Evolutionary conservation across 2,888 invertebrate genomes (phyloP), one percentile per base, ranked within the genome.

Genomic region (Leptothorax acervorum): DNA sequence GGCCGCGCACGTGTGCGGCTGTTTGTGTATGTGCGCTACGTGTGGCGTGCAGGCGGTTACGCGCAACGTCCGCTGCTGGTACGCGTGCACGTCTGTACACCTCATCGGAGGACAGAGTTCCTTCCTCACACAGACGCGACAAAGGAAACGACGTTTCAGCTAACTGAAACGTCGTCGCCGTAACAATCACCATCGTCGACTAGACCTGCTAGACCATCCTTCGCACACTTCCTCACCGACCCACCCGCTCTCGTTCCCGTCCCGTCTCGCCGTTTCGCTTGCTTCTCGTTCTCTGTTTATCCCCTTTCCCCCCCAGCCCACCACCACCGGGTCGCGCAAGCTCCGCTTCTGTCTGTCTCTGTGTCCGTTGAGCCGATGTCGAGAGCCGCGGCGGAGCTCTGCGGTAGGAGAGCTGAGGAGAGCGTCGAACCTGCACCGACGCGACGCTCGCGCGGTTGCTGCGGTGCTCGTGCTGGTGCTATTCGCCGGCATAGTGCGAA

Each of bases 121-220:
- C 62, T 60, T 66, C 65, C 78, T 68, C 82, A 85, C 88, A 87
- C 88, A 83, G 82, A 85, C 85, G 78, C 83, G 84, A 89, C 91
- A 91, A 90, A 91, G 90, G 89, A 91, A 88, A 87, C 85, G 89
- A 87, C 89, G 85, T 91, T 89, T 90, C 89, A 90, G 90, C 82
- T 87, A 91, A 83, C 87, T 89, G 90, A 87, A 90, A 90, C 86
- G 90, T 87, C 86, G 87, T 87, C 86, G 84, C 85, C 86, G 89
- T 88, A 90, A 91, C 90, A 91, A 91, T 91, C 90, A 89, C 90
- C 89, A 83, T 83, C 63, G 86, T 82, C 82, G 84, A 71, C 85
- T 83, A 86, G 73, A 60, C 82, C 82, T 83, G 68, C 85, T 83
- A 86, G 73, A 60, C 82, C 55, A 83, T 78, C 65, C 82, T 15